Percentiles rank a stretch among this genome's conserved stretches.
Evolutionary conservation across 2,113 vertebrate species (phyloP).

Genomic region (Xyliphius kryptos): DNA sequence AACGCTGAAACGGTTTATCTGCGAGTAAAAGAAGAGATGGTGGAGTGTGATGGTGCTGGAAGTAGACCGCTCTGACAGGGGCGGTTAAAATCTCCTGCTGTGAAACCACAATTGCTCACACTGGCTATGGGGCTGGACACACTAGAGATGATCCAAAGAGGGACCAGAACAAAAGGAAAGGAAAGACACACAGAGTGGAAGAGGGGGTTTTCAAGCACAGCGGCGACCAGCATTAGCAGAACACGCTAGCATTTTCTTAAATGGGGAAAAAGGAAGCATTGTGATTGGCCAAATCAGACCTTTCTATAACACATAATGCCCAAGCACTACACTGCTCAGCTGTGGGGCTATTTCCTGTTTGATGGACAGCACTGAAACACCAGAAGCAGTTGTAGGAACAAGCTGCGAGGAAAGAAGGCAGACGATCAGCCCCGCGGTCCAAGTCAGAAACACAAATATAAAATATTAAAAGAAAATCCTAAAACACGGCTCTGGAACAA

Average conservation of each 20-base stretch:
- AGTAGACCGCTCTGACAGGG: conserved; percentile 19
- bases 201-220: conserved; percentile 29
- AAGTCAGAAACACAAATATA: too few species aligned
- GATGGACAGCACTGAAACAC: conserved; percentile 25
- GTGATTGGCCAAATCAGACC: conserved; percentile 43
- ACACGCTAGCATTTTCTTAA: conserved; percentile 32
- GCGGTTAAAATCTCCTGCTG: conserved; percentile 31
- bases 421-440: too few species aligned
- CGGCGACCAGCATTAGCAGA: conserved; percentile 30
- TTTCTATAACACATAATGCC: conserved; percentile 43
- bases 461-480: too few species aligned
- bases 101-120: conserved; percentile 26
- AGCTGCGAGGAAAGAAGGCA: too few species aligned
- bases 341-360: conserved; percentile 37
- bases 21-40: conserved; percentile 14
- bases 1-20: conserved; percentile 15
- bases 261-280: conserved; percentile 35
- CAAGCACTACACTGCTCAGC: conserved; percentile 35
- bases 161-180: conserved; percentile 35
- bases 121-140: conserved; percentile 12
- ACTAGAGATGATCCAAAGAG: conserved; percentile 23
- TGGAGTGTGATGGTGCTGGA: conserved; percentile 8
- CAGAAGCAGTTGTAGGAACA: conserved; percentile 14
- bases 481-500: too few species aligned
- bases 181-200: conserved; percentile 7